These are phyloP conservation scores for Leptarthrus brevirostris DNA, from an alignment of 2,888 invertebrate genomes.

Conservation along the genomic window DNA sequence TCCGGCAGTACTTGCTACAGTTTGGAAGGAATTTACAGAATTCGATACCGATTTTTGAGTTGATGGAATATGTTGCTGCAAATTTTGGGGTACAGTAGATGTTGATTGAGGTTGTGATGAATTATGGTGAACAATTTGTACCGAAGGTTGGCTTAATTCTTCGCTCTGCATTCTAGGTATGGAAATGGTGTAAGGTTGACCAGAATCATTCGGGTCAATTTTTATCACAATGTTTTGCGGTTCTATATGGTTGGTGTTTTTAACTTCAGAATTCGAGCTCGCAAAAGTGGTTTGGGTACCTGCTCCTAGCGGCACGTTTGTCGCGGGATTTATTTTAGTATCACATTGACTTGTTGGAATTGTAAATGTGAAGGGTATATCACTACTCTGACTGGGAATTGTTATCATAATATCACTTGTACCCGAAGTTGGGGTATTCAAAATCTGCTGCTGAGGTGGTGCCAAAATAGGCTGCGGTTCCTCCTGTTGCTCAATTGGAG, in stretches of 20 bases:
- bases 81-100: slow-evolving; percentile 47
- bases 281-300: neutral
- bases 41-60: slow-evolving; percentile 50
- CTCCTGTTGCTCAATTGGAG: slow-evolving; percentile 45
- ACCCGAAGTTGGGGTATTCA: slow-evolving; percentile 54
- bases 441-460: slow-evolving; percentile 52
- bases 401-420: slow-evolving; percentile 65
- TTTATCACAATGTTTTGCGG: slow-evolving; percentile 66
- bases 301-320: neutral
- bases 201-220: slow-evolving; percentile 62
- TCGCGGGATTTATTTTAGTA: slow-evolving; percentile 41
- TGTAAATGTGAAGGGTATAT: slow-evolving; percentile 65
- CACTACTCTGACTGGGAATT: slow-evolving; percentile 65
- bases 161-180: slow-evolving; percentile 67
- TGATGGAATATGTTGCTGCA: slow-evolving; percentile 37
- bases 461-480: neutral
- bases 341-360: slow-evolving; percentile 61
- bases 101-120: slow-evolving; percentile 57
- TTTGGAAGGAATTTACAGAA: slow-evolving; percentile 28
- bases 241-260: slow-evolving; percentile 53
- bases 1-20: slow-evolving; percentile 41
- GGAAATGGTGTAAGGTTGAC: slow-evolving; percentile 66
- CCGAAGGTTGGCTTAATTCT: slow-evolving; percentile 3
- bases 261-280: slow-evolving; percentile 10
- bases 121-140: neutral